Evolutionary conservation across 2,888 invertebrate genomes (phyloP), one percentile per base, ranked within the genome.

Genomic region (Bombylius major): DNA sequence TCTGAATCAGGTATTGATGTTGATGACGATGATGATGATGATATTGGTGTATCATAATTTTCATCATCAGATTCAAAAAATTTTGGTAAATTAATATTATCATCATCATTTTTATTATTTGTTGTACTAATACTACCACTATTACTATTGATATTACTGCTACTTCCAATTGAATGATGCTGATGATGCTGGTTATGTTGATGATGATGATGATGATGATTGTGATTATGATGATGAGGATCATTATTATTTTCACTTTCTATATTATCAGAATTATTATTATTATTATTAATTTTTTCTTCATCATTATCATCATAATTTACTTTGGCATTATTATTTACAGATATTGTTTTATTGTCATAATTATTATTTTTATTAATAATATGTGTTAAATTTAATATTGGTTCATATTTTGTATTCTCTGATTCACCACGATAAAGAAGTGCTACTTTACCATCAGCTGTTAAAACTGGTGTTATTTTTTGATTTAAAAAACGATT

Each of bases 381-480:
- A 56, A 53, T 53, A 56, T 59, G 58, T 53, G 73, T 73, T 50
- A 73, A 63, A 64, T 74, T 74, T 61, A 70, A 68, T 58, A 73
- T 73, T 48, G 73, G 74, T 64, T 75, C 75, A 63, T 75, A 73
- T 65, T 75, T 75, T 52, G 72, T 69, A 61, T 69, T 72, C 65
- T 72, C 72, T 59, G 74, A 73, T 65, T 71, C 73, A 62, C 75
- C 75, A 57, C 75, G 73, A 64, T 73, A 75, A 64, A 76, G 70
- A 65, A 76, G 68, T 59, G 75, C 76, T 66, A 76, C 75, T 68
- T 75, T 76, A 65, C 76, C 76, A 70, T 76, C 76, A 62, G 75
- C 69, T 60, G 75, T 76, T 65, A 76, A 67, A 56, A 76, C 76
- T 45, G 76, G 75, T 60, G 75, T 74, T 60, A 76, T 75, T 69